A percentile compares a stretch with the other conserved stretches of the same genome.
Evolutionary conservation across 1,140 invertebrate genomes (phyloP).

Genomic region (Pissodes strobi): DNA sequence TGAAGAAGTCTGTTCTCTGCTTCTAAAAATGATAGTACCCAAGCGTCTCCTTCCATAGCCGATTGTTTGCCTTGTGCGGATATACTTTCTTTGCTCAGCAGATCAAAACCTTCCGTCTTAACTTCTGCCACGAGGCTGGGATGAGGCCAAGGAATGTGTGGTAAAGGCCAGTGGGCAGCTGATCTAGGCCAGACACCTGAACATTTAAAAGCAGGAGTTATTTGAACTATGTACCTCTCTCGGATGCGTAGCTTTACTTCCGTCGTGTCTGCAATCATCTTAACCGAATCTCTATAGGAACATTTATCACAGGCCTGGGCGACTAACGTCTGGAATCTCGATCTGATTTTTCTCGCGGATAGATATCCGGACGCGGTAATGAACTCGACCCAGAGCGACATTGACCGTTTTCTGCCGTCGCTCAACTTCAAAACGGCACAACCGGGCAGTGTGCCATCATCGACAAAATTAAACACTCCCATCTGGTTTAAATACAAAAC

Average conservation of each 20-base stretch:
- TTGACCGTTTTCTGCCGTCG: conserved; percentile 92
- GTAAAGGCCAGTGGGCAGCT: conserved; percentile 90
- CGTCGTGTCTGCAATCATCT: conserved; percentile 92
- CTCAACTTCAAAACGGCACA: conserved; percentile 95
- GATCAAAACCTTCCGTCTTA: conserved; percentile 92
- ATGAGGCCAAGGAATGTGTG: conserved; percentile 88
- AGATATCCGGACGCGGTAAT: conserved; percentile 95
- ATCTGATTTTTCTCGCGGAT: conserved; percentile 91
- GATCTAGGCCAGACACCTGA: conserved; percentile 91
- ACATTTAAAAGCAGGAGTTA: conserved; percentile 94
- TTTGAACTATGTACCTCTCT: conserved; percentile 89
- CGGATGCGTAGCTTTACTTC: conserved; percentile 88
- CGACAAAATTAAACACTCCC: conserved; percentile 98
- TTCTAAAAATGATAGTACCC: conserved; percentile 88
- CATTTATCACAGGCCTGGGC: conserved; percentile 95
- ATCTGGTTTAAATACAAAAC: conserved; percentile 97
- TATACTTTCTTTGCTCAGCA: conserved; percentile 85
- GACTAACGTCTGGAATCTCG: conserved; percentile 90
- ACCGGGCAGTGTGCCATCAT: conserved; percentile 92
- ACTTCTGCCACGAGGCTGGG: conserved; percentile 88
- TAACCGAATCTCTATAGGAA: conserved; percentile 86
- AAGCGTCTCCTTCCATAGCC: conserved; percentile 93
- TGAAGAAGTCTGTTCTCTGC: conserved; percentile 85
- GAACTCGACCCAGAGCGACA: conserved; percentile 98
- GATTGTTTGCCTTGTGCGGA: conserved; percentile 82